Percentiles rank a stretch among this genome's conserved stretches.
These are phyloP conservation scores for Tympanuchus pallidicinctus DNA, from an alignment of 2,113 vertebrate species.

Conservation along the genomic window DNA sequence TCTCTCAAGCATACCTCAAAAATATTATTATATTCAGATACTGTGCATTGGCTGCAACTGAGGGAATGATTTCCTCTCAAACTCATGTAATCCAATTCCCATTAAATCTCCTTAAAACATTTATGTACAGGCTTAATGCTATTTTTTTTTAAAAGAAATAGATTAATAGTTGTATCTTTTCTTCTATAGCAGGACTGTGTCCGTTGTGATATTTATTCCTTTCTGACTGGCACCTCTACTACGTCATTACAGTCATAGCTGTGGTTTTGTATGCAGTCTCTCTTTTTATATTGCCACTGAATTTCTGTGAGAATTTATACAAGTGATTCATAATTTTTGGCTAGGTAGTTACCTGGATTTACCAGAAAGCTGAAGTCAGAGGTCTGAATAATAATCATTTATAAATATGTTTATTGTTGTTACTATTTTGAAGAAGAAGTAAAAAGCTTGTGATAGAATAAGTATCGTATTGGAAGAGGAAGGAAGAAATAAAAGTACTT, in stretches of 20 bases:
- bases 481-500: background rate
- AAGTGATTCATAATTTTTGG: no score
- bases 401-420: background rate
- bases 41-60: background rate
- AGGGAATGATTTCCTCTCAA: background rate
- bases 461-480: no score
- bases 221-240: background rate
- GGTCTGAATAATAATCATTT: background rate
- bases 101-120: background rate
- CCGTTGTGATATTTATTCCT: no score
- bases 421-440: background rate
- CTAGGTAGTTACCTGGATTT: background rate
- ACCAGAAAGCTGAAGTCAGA: background rate
- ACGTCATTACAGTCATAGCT: background rate
- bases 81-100: background rate
- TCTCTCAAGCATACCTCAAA: background rate
- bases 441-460: background rate
- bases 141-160: background rate
- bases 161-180: background rate
- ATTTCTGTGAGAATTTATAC: background rate
- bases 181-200: background rate
- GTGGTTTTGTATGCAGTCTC: background rate
- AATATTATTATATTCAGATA: background rate
- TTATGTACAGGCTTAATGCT: background rate
- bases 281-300: background rate